A percentile compares a stretch with the other conserved stretches of the same genome.
Conservation (phyloP, 2,888 invertebrate genomes). For the Aproaerema taeniolella region DNA sequence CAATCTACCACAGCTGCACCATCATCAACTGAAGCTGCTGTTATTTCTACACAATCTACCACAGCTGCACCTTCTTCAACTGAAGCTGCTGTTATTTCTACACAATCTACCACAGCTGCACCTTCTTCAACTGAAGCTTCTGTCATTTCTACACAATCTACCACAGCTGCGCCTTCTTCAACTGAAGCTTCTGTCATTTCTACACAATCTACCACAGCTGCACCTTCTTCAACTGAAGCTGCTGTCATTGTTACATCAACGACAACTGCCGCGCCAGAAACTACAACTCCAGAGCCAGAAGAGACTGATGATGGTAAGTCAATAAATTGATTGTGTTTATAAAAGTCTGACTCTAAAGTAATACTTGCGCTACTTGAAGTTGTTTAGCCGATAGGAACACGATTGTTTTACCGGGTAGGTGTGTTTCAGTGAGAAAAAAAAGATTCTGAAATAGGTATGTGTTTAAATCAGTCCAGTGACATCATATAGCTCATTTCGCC, state of each 20-base stretch:
- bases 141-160: not conserved
- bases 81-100: not conserved
- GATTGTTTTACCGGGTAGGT: too few relatives aligned
- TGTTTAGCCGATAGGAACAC: too few relatives aligned
- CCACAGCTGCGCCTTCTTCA: constrained; percentile 1
- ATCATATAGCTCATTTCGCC: too few relatives aligned
- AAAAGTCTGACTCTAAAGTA: too few relatives aligned
- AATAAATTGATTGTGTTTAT: too few relatives aligned
- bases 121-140: not conserved
- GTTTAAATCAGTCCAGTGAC: too few relatives aligned
- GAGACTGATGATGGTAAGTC: constrained; percentile 9
- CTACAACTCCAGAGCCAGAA: constrained; percentile 6
- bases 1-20: not conserved
- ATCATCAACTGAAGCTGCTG: constrained; percentile 4
- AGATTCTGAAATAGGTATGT: too few relatives aligned
- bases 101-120: constrained; percentile 2
- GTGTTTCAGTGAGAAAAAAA: too few relatives aligned
- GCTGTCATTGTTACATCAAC: not conserved
- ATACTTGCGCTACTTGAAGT: too few relatives aligned
- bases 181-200: not conserved
- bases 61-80: not conserved
- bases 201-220: not conserved
- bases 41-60: not conserved
- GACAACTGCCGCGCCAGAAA: constrained; percentile 4
- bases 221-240: not conserved